Base-by-base conservation (phyloP, 2,113 vertebrate species). In the Prochilodus magdalenae region DNA sequence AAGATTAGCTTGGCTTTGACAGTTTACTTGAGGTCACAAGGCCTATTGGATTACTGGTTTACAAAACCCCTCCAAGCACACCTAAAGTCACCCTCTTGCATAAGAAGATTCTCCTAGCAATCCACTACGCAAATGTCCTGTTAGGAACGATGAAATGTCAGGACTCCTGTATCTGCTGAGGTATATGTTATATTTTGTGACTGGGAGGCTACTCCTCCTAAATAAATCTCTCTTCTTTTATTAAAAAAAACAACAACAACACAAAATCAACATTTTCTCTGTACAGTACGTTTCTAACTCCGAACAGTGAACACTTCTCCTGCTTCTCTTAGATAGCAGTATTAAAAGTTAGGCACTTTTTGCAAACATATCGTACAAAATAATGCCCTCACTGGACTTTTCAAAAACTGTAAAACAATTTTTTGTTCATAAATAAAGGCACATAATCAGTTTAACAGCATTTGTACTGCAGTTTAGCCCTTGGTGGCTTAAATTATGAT, bases 401-500 rank as follows among this genome's bases (percentile, higher is more conserved):
- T 40, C 62, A 49, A 66, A 47, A 72, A 76, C 63, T 70, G 49
- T 77, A 77, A 80, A 81, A 87, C 62, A 73, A 75, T 76, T 20
- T 20, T 65, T 76, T 73, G 47, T 83, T 86, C 87, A 93, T 93
- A 93, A 93, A 94, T 92, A 91, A 91, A 89, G 82, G 88, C 49
- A 63, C 69, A 84, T 81, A 73, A 92, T 91, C 85, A 90, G 85
- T 88, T 86, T 62, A 84, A 85, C 53, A 82, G 85, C 40, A 84
- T 87, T 51, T 20, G 14, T 22, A 59, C 86, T 86, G 83, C 87
- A 85, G 81, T 87, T 71, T 57, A 85, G 85, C 83, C 87, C 77
- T 87, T 18, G 77, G 85, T 83, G 81, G 26, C 83, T 49, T 84
- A 89, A 92, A 92, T 93, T 91, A 0, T 76, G 88, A 90, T 90